phyloP scores from a whole-genome alignment of 2,888 invertebrate genomes.

The Orthosia gracilis region DNA sequence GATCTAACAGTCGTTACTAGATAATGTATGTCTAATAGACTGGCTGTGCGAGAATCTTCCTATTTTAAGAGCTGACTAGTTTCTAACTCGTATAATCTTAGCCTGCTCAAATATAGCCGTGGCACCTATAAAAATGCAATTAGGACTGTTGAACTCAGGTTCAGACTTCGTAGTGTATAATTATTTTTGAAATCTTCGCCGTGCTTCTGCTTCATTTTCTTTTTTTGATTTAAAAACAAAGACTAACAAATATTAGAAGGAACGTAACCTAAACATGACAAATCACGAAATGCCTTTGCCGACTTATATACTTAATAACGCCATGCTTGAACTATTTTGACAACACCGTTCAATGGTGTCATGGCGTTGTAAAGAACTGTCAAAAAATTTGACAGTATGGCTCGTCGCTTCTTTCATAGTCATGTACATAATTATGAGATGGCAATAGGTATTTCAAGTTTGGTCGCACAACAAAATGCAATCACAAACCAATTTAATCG shows the following conservation, averaged over 20 bases:
- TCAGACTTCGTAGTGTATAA: background rate
- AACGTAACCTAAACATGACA: too few species aligned
- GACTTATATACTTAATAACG: too few species aligned
- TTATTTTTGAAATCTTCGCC: too few species aligned
- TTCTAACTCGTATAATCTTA: constrained; percentile 18
- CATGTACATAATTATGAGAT: background rate
- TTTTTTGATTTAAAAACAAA: too few species aligned
- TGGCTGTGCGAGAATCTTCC: constrained; percentile 24
- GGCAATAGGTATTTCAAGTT: too few species aligned
- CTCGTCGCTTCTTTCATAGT: background rate
- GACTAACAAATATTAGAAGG: too few species aligned
- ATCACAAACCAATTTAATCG: background rate
- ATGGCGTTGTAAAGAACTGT: background rate
- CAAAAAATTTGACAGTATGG: background rate
- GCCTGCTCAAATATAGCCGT: constrained; percentile 6
- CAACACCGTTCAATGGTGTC: background rate
- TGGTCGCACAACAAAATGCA: background rate
- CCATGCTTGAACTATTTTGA: background rate
- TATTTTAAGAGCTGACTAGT: constrained; percentile 34
- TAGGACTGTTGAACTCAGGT: constrained; percentile 12
- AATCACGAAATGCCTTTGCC: too few species aligned
- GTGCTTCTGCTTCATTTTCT: too few species aligned
- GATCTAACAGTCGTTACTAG: constrained; percentile 34
- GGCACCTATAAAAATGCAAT: constrained; percentile 3
- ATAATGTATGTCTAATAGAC: constrained; percentile 24